These are phyloP conservation scores for Rallus crepitans DNA, from an alignment of 2,797 vertebrate genomes.

Conservation along the genomic window DNA sequence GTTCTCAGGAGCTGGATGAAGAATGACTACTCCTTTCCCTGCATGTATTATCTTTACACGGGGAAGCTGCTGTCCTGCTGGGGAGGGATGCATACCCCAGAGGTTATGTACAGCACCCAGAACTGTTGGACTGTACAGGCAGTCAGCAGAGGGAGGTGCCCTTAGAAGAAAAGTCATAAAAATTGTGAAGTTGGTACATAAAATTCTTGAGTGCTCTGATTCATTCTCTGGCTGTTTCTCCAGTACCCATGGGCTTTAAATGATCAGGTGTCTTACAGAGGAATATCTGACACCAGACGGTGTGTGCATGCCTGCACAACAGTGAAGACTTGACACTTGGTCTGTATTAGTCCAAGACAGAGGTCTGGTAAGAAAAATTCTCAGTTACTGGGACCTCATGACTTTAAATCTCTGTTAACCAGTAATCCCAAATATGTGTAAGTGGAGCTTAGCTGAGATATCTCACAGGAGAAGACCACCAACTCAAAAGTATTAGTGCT, in stretches of 20 bases:
- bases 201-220: not conserved
- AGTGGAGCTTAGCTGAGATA: not conserved
- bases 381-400: not conserved
- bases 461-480: not conserved
- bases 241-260: not conserved
- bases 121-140: not conserved
- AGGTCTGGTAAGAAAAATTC: not conserved
- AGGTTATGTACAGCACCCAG: accelerated
- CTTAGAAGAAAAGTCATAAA: not conserved
- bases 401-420: not conserved
- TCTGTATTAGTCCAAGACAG: not conserved
- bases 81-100: not conserved
- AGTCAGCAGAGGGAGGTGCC: not conserved
- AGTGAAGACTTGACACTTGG: not conserved
- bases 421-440: not conserved
- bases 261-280: not conserved
- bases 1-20: not conserved
- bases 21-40: not conserved
- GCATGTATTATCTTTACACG: not conserved
- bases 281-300: not conserved
- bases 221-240: not conserved
- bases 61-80: not conserved
- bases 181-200: not conserved
- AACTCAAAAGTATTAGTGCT: not conserved
- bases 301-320: not conserved